Percentiles rank a stretch among this genome's conserved stretches.
These are phyloP conservation scores for Laterallus jamaicensis DNA, from an alignment of 2,113 vertebrate genomes.

Conservation along the genomic window DNA sequence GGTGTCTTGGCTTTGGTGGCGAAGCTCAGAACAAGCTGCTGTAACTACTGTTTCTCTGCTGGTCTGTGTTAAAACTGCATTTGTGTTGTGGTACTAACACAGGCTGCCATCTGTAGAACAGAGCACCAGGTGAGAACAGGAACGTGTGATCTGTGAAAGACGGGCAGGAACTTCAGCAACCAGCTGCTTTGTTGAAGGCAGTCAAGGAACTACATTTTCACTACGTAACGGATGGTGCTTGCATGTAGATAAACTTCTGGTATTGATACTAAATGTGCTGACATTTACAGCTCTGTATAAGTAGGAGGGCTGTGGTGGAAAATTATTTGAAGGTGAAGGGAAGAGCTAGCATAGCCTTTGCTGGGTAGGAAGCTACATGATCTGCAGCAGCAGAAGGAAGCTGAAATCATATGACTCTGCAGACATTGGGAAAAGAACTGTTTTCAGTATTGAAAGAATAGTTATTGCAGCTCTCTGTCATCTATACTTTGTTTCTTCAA, in stretches of 20 bases:
- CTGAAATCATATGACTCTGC: slow-evolving; percentile 8
- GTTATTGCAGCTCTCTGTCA: neutral
- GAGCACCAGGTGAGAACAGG: neutral
- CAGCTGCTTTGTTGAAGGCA: neutral
- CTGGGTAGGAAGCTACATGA: slow-evolving; percentile 15
- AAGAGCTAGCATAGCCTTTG: slow-evolving; percentile 37
- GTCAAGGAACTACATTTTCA: neutral
- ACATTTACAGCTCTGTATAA: neutral
- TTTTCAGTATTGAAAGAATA: neutral
- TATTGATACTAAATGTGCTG: slow-evolving; percentile 38
- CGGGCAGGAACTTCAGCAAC: neutral
- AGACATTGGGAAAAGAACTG: neutral
- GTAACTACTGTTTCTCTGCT: neutral
- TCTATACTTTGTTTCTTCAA: neutral
- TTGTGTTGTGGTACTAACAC: neutral
- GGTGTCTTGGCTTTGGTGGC: neutral
- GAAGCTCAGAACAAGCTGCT: neutral
- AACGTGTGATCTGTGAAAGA: neutral
- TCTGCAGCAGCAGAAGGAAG: slow-evolving; percentile 4
- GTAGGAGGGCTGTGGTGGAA: slow-evolving; percentile 37
- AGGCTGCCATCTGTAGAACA: neutral
- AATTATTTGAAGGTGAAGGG: slow-evolving; percentile 3
- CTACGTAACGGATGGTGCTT: neutral
- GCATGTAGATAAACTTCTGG: neutral
- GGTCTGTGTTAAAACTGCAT: neutral